Base-by-base conservation (phyloP, 1,140 invertebrate genomes). In the Drepana arcuata region DNA sequence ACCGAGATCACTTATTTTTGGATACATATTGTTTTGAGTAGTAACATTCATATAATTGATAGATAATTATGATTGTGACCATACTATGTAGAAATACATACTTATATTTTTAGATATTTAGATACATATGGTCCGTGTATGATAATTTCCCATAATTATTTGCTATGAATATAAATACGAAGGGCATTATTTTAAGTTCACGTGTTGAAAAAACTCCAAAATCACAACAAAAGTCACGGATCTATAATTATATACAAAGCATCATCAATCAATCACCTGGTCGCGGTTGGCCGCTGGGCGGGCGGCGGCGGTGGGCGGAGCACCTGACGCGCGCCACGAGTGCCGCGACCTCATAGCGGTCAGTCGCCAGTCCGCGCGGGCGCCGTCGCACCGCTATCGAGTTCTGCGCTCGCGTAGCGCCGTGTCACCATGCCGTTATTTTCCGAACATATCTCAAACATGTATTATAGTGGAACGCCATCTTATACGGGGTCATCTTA, bases 381-480 rank as follows among this genome's bases (percentile, higher is more conserved):
- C 57, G 43, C 31, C 23, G 23, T 10, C 39, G 55, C 36, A 41
- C 15, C 34, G 46, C 46, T n/a, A n/a, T n/a, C n/a, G n/a, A n/a
- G n/a, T n/a, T n/a, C n/a, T n/a, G n/a, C 42, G 60, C 59, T 59
- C 54, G 49, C 48, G 18, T 29, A 34, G 42, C 34, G 32, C 33
- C 43, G 50, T 46, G 52, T 41, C 38, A 81, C 46, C 47, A 88
- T 88, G 87, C 86, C 86, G 34, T 67, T 86, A 25, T 87, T 84
- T 70, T 86, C 85, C 36, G 86, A 87, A 58, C 71, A 84, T 28
- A 83, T 77, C 39, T 67, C 84, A 41, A 86, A 85, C 56, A 77
- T 86, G 66, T 87, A 87, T 68, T 86, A 85, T 45, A 72, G 83
- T 57, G 82, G 81, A 41, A 64, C 67, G 10, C 53, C 77, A n/a